Conservation (phyloP, 1,140 invertebrate species). For the Carposina sasakii region DNA sequence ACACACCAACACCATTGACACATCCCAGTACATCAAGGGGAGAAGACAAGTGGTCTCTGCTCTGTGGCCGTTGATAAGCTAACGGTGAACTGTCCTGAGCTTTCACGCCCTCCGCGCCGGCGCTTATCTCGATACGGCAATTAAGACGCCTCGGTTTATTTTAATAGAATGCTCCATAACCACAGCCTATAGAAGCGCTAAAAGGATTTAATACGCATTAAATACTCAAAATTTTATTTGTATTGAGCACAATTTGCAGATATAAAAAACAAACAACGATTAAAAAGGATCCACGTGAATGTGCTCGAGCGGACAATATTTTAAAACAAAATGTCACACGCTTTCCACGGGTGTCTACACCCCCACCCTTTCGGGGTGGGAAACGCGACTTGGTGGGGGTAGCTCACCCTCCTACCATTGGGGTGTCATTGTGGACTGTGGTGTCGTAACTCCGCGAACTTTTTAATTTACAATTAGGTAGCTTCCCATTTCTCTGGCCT, state of each 20-base stretch:
- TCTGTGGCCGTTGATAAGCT: slow-evolving; percentile 40
- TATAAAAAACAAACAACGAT: slow-evolving; percentile 59
- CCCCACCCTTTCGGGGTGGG: slow-evolving; percentile 31
- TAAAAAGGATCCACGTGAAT: slow-evolving; percentile 68
- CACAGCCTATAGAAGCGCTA: no score
- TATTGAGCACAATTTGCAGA: no score
- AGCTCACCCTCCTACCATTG: slow-evolving; percentile 32
- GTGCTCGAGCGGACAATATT: slow-evolving; percentile 70
- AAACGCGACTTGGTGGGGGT: slow-evolving; percentile 18
- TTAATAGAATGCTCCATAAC: no score
- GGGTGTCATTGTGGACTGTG: slow-evolving; percentile 70
- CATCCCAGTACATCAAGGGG: slow-evolving; percentile 28
- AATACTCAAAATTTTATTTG: no score
- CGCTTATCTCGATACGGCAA: slow-evolving; percentile 47
- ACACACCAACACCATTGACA: slow-evolving; percentile 1
- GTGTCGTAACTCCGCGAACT: slow-evolving; percentile 71
- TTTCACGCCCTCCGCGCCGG: slow-evolving; percentile 58
- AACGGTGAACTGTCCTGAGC: slow-evolving; percentile 41
- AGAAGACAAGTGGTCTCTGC: slow-evolving; percentile 17
- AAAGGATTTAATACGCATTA: no score
- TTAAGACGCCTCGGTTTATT: slow-evolving; percentile 43
- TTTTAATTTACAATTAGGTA: slow-evolving; percentile 73
- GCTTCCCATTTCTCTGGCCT: slow-evolving; percentile 71
- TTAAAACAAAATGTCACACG: slow-evolving; percentile 73
- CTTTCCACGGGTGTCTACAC: slow-evolving; percentile 64